Percentiles rank a stretch among this genome's conserved stretches.
Conservation (phyloP, 2,113 vertebrate genomes). For the western clawed frog (Xenopus tropicalis) region DNA sequence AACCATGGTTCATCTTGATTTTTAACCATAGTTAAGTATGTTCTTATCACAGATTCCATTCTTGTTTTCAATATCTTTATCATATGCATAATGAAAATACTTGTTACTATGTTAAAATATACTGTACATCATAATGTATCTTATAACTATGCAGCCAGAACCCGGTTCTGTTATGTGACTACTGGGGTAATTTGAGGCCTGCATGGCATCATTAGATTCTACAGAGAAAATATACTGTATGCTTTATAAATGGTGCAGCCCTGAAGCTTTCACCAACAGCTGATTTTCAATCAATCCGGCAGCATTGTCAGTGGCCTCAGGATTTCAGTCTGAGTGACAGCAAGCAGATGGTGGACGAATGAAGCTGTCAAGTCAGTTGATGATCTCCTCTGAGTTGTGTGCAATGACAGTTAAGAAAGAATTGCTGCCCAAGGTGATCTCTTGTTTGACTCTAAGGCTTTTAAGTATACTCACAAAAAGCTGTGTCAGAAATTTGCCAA, state of each 20-base stretch:
- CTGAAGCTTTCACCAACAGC: constrained; percentile 59
- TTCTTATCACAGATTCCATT: too few relatives aligned
- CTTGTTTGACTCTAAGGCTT: constrained; percentile 62
- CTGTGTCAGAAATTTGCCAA: constrained; percentile 38
- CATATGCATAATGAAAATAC: too few relatives aligned
- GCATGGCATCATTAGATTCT: not conserved
- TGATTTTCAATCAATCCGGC: constrained; percentile 66
- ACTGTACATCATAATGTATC: too few relatives aligned
- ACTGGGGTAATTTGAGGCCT: too few relatives aligned
- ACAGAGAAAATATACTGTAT: constrained; percentile 3
- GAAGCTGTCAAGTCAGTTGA: constrained; percentile 65
- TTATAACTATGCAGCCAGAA: too few relatives aligned
- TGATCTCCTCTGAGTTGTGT: constrained; percentile 59
- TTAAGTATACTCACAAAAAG: constrained; percentile 12
- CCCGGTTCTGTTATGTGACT: too few relatives aligned
- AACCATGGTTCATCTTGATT: too few relatives aligned
- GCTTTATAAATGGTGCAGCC: constrained; percentile 27
- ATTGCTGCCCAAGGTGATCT: constrained; percentile 66
- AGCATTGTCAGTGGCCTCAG: constrained; percentile 72
- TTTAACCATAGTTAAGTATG: too few relatives aligned
- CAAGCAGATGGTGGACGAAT: constrained; percentile 76
- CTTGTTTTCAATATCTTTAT: too few relatives aligned
- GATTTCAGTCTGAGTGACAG: constrained; percentile 75
- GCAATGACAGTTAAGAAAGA: constrained; percentile 60
- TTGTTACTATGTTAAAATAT: too few relatives aligned